Base-by-base conservation (phyloP, 53 echinoderm and acorn worm species). In the Holothuria scabra region DNA sequence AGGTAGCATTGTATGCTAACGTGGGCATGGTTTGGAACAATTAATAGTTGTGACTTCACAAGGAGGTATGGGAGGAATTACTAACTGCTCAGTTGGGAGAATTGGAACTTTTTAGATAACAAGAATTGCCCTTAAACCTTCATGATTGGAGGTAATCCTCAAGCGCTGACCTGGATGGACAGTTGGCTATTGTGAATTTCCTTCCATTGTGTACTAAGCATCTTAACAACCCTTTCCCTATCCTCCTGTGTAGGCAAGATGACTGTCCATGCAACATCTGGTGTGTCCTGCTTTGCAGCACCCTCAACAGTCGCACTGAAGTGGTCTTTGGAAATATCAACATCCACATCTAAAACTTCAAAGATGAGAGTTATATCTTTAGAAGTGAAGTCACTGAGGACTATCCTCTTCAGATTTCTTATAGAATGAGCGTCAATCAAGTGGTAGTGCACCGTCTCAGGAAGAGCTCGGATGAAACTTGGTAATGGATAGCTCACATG, bases 401-500 rank as follows among this genome's bases (percentile, higher is more conserved):
- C 99, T 11, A 99, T 63, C 21, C 94, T 84, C 72, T 90, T 89
- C 24, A 99, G 85, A 37, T 90, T 88, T 48, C 59, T 71, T 30
- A 91, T 85, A 10, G 92, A 80, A 56, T 88, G 92, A 46, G 84
- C 85, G 8, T 89, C 94, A 4, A 86, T 81, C 74, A 94, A 33
- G 59, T 87, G 64, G 63, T 95, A 95, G 63, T 99, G 99, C 16
- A 89, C 80, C 70, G 74, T 91, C 41, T 99, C 94, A 24, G 99
- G 99, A 7, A 93, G 89, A 41, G 87, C 56, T 63, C 92, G 92
- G 44, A 85, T 87, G 88, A 94, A 99, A 85, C 79, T 84, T 5
- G 99, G 99, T 30, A 99, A 89, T 0, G 99, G 99, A 81, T 99
- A 94, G 70, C 94, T 95, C 49, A 94, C 99, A 52, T 99, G 99